Base-by-base conservation (phyloP, 2,113 vertebrate species). In the Hypomesus transpacificus region DNA sequence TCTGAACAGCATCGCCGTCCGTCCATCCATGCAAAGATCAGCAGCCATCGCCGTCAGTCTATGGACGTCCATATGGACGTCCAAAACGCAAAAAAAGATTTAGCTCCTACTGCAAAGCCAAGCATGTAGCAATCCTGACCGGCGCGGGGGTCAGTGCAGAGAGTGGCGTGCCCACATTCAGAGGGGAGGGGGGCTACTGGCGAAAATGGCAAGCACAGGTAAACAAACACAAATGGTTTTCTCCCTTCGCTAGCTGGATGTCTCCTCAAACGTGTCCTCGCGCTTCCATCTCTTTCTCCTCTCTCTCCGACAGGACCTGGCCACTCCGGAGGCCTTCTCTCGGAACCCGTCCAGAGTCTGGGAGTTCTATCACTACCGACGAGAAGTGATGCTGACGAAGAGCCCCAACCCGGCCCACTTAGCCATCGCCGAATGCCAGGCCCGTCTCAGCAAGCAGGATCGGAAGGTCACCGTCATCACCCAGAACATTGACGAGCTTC, bases 331-430 rank as follows among this genome's bases (percentile, higher is more conserved):
- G 56, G 95, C 96, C 70, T 99, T 99, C 78, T 90, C 94, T 0
- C 87, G 90, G 17, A 95, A 97, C 82, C 96, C 97, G 0, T 98
- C 97, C 0, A 91, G 93, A 0, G 96, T 99, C 1, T 99, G 97
- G 97, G 97, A 99, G 70, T 99, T 99, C 73, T 99, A 99, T 84
- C 97, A 99, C 78, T 95, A 98, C 82, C 94, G 97, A 0, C 94
- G 97, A 3, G 95, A 98, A 62, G 86, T 98, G 75, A 94, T 98
- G 94, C 62, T 89, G 60, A 94, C 85, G 0, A 97, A 95, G 76
- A 81, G 89, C 0, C 97, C 98, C 0, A 99, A 99, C 22, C 76
- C 94, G 0, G 96, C 95, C 0, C 97, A 99, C 22, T 0, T 91
- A 0, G 95, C 95, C 76, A 94, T 99, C 0, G 94, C 95, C 0